A percentile compares a stretch with the other conserved stretches of the same genome.
phyloP scores from a whole-genome alignment of 2,113 vertebrate species.

The Pelecanus crispus region DNA sequence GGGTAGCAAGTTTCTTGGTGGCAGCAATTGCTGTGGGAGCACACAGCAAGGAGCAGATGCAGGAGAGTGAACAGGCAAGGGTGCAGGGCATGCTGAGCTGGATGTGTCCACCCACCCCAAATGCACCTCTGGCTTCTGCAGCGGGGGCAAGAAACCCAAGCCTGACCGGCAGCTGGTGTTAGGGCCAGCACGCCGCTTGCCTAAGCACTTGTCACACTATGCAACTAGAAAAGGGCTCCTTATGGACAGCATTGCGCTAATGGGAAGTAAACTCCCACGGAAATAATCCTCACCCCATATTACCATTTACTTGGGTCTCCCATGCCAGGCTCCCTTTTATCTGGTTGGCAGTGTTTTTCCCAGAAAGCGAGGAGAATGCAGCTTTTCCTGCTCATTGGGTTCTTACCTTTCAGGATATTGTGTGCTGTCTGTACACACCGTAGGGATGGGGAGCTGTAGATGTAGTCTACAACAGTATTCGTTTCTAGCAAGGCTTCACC shows the following conservation, averaged over 20 bases:
- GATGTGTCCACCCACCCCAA: rapidly evolving
- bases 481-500: constrained; percentile 94
- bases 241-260: not conserved
- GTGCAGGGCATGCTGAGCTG: not conserved
- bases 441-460: constrained; percentile 95
- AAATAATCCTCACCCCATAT: not conserved
- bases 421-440: constrained; percentile 97
- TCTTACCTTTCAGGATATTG: constrained; percentile 90
- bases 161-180: not conserved
- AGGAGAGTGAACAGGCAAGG: not conserved
- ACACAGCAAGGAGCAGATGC: not conserved
- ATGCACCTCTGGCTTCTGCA: not conserved
- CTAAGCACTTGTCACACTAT: not conserved
- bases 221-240: not conserved
- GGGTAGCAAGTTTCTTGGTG: not conserved
- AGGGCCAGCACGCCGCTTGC: not conserved
- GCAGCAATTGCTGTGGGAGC: not conserved
- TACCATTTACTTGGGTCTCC: no score
- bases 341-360: not conserved
- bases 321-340: not conserved
- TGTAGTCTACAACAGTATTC: constrained; percentile 82
- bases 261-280: not conserved
- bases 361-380: not conserved
- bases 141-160: not conserved
- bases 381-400: rapidly evolving